These are phyloP conservation scores for Spilarctia lutea DNA, from an alignment of 2,888 invertebrate species.

Conservation along the genomic window DNA sequence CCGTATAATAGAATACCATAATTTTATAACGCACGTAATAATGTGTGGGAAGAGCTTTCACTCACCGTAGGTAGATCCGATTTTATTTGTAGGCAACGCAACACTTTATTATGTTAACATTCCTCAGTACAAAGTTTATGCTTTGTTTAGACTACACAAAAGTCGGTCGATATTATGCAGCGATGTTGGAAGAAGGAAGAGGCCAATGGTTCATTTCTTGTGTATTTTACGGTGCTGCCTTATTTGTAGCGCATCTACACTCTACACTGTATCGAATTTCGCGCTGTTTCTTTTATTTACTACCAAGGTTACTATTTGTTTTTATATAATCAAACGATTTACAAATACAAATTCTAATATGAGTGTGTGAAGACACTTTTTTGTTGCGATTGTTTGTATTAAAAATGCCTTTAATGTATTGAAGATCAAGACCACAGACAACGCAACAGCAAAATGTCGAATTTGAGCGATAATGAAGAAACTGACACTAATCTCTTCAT, in stretches of 20 bases:
- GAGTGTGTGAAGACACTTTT: background rate
- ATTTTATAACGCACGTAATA: constrained; percentile 24
- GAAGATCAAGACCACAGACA: background rate
- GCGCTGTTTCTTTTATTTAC: background rate
- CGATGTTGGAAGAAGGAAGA: background rate
- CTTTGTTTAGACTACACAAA: constrained; percentile 38
- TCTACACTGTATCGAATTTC: background rate
- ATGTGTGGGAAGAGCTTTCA: constrained; percentile 41
- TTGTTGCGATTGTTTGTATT: background rate
- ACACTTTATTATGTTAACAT: constrained; percentile 40
- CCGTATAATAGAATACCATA: constrained; percentile 21
- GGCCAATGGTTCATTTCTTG: constrained; percentile 5
- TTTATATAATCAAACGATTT: background rate
- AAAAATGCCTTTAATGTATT: background rate
- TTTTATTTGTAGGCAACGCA: constrained; percentile 38
- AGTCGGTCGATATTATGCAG: constrained; percentile 38
- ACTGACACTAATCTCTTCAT: too few relatives aligned
- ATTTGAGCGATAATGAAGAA: background rate
- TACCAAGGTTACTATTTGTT: background rate
- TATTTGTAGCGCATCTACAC: constrained; percentile 1
- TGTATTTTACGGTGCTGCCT: constrained; percentile 2
- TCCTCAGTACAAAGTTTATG: constrained; percentile 31
- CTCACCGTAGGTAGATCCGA: constrained; percentile 42
- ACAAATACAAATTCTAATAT: background rate
- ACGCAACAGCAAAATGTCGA: background rate